Evolutionary conservation across 2,888 invertebrate species (phyloP), one percentile per base, ranked within the genome.

Genomic region (Eutolmus rufibarbis): DNA sequence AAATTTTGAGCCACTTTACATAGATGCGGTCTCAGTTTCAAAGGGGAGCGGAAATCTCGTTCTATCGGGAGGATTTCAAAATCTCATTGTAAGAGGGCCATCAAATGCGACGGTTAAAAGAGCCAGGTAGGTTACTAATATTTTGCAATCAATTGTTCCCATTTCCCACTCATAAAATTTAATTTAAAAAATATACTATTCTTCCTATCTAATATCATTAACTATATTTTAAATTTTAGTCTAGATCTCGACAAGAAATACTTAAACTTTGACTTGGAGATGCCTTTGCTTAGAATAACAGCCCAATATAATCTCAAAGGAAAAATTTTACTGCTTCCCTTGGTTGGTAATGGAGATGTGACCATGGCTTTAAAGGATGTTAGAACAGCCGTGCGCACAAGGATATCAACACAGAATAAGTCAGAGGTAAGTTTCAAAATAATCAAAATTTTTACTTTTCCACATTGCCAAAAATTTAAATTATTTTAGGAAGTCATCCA

Each of bases 231-330:
- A 46, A 51, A 34, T 28, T 87, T 84, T 23, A 95, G 94, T 81
- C 90, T 94, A 88, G 93, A 94, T 90, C 90, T 94, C 37, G 91
- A 92, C 12, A 93, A 93, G 46, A 93, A 93, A 82, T 91, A 91
- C 76, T 91, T 95, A 88, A 93, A 94, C 89, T 94, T 95, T 88
- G 94, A 94, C 84, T 90, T 95, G 57, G 92, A 93, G 88, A 92
- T 95, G 37, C 95, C 95, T 1, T 90, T 93, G 23, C 91, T 95
- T 66, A 92, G 93, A 46, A 94, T 94, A n/a, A 93, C 93, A 88
- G 93, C 94, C 4, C 92, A 93, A 87, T 95, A 95, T 90, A 94
- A 94, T 91, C 91, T 94, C 5, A 94, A 94, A 90, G 94, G 95
- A 5, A 94, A 94, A 89, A 94, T 95, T 81, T 91, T 95, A 34